These are phyloP conservation scores for Lycodopsis pacificus DNA, from an alignment of 2,797 vertebrate genomes.

Conservation along the genomic window DNA sequence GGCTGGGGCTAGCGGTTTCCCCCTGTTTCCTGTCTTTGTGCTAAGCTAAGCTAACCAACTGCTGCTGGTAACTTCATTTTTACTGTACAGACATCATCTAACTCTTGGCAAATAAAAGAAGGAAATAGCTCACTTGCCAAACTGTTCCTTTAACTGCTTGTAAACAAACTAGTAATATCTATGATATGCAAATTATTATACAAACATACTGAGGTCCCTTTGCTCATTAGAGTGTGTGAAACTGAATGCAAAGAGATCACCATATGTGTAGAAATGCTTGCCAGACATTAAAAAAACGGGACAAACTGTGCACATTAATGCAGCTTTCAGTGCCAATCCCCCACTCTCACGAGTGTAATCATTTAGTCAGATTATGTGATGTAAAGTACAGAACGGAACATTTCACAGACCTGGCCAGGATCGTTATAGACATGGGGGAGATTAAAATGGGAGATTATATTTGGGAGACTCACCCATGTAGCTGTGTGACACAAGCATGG, in stretches of 20 bases:
- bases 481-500: background rate
- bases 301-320: conserved; percentile 5
- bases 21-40: background rate
- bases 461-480: background rate
- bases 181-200: background rate
- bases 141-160: background rate
- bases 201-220: background rate
- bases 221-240: no score
- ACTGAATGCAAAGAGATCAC: background rate
- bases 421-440: background rate
- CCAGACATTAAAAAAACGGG: background rate
- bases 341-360: background rate
- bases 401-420: conserved; percentile 3
- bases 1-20: no score
- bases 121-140: background rate
- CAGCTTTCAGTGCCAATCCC: conserved; percentile 2
- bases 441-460: conserved; percentile 25
- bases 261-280: no score
- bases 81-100: background rate
- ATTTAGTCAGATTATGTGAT: conserved; percentile 28
- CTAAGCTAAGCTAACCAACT: background rate
- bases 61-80: background rate
- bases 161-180: background rate
- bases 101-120: background rate
- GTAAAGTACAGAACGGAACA: conserved; percentile 10